Evolutionary conservation across 2,113 vertebrate genomes (phyloP).

Genomic region (Syngnathus typhle): DNA sequence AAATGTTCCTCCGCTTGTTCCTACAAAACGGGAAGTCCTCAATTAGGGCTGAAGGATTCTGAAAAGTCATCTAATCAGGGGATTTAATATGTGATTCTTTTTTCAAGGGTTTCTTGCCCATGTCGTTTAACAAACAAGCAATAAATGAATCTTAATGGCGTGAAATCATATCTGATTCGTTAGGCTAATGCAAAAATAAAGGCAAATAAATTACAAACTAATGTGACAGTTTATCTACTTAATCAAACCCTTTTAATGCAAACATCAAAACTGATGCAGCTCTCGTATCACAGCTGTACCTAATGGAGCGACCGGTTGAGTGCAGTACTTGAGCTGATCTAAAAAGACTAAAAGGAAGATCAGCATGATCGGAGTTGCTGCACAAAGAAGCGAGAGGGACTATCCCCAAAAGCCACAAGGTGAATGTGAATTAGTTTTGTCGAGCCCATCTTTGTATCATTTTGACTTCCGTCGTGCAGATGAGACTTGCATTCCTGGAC

Average conservation of each 20-base stretch:
- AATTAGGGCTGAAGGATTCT: too few species aligned
- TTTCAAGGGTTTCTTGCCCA: too few species aligned
- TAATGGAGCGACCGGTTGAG: background rate
- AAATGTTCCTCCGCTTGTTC: background rate
- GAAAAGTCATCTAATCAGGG: too few species aligned
- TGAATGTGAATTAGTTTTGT: constrained; percentile 36
- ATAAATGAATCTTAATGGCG: too few species aligned
- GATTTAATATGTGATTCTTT: too few species aligned
- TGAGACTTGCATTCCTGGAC: background rate
- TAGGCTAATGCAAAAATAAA: too few species aligned
- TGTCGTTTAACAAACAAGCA: too few species aligned
- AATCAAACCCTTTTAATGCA: too few species aligned
- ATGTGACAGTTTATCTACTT: too few species aligned
- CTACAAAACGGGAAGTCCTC: background rate
- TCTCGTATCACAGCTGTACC: background rate
- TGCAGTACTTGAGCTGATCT: background rate
- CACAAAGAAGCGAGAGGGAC: constrained; percentile 37
- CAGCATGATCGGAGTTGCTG: constrained; percentile 26
- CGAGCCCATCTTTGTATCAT: constrained; percentile 17
- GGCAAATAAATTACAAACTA: too few species aligned
- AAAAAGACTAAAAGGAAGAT: background rate
- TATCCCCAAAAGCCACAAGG: constrained; percentile 35
- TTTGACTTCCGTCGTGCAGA: constrained; percentile 25
- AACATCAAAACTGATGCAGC: background rate
- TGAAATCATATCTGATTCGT: too few species aligned